phyloP scores from a whole-genome alignment of 2,113 vertebrate genomes.

The Equus przewalskii region DNA sequence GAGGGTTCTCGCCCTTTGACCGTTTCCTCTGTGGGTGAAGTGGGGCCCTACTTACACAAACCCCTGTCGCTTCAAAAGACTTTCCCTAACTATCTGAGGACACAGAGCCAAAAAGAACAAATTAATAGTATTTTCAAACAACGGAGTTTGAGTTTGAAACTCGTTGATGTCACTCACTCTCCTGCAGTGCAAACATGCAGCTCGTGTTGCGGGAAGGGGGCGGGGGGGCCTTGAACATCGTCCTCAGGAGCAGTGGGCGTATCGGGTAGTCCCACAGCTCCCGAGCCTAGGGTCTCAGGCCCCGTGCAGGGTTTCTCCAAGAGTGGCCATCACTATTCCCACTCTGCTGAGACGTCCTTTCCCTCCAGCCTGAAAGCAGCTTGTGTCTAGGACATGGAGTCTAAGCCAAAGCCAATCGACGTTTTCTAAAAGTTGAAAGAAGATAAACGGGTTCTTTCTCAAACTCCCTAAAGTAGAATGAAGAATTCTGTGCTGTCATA shows the following conservation, averaged over 20 bases:
- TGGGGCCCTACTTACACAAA: neutral
- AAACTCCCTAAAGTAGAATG: constrained; percentile 33
- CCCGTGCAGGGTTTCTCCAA: neutral
- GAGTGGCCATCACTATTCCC: neutral
- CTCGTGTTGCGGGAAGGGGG: neutral
- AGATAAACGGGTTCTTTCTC: constrained; percentile 29
- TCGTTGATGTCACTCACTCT: neutral
- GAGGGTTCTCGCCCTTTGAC: neutral
- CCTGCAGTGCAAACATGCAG: neutral
- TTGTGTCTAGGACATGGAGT: neutral
- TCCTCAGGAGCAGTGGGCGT: neutral
- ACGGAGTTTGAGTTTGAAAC: neutral
- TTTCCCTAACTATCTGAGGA: neutral
- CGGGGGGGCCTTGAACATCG: neutral
- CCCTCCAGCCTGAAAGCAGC: neutral
- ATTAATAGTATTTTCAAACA: neutral
- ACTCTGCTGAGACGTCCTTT: neutral
- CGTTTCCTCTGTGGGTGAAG: neutral
- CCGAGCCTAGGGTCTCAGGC: neutral
- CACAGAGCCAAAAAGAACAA: neutral
- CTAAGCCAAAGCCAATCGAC: neutral
- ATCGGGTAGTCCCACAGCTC: neutral
- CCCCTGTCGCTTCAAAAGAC: neutral
- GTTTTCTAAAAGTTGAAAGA: constrained; percentile 47
- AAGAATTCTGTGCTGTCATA: neutral